Conservation (phyloP, 2,888 invertebrate genomes). For the Archips xylosteana region DNA sequence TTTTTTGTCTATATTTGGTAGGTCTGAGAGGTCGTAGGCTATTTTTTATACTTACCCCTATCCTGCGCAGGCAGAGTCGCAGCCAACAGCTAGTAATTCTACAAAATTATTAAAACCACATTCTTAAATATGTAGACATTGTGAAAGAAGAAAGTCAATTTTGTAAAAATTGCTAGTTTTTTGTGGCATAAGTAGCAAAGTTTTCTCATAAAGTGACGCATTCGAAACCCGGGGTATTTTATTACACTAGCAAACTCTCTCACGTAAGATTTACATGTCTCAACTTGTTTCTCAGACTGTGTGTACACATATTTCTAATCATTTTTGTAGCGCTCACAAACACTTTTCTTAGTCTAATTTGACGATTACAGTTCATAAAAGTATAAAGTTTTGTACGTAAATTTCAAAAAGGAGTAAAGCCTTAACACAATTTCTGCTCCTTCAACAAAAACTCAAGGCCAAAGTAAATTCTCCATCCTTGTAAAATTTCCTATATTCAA, state of each 20-base stretch:
- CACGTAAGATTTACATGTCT: constrained; percentile 1
- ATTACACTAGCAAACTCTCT: constrained; percentile 1
- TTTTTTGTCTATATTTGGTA: no score
- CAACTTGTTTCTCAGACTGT: neutral
- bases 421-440: neutral
- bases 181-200: constrained; percentile 6
- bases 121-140: no score
- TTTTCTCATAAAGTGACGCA: neutral
- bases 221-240: neutral
- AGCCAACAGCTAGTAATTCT: no score
- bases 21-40: no score
- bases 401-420: neutral
- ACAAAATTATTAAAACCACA: no score
- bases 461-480: neutral
- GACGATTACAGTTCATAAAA: no score
- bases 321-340: neutral
- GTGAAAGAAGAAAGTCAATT: no score
- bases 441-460: neutral
- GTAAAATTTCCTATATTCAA: neutral
- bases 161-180: neutral
- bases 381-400: no score
- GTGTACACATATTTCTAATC: neutral
- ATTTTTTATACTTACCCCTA: no score
- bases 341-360: neutral
- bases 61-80: no score